phyloP scores from a whole-genome alignment of 2,888 invertebrate species.

The Apodemia hepburni region DNA sequence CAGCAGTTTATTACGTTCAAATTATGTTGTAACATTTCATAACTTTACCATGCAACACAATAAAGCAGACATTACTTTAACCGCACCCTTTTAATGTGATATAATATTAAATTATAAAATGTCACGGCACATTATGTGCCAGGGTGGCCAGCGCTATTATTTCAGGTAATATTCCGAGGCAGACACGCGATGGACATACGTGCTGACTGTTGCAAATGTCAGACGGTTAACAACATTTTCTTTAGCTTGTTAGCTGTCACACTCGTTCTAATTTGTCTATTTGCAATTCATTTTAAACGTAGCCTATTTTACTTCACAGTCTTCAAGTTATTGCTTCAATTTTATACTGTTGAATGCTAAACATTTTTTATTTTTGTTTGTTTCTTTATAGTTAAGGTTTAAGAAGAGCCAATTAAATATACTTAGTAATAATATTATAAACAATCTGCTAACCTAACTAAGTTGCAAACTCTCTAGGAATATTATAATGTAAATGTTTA shows the following conservation, averaged over 20 bases:
- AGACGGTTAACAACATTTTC: constrained; percentile 13
- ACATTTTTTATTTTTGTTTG: too few relatives aligned
- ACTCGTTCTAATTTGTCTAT: background rate
- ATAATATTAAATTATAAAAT: background rate
- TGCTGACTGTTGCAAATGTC: constrained; percentile 1
- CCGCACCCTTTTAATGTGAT: too few relatives aligned
- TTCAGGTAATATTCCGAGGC: constrained; percentile 5
- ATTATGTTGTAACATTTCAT: too few relatives aligned
- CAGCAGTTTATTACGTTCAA: too few relatives aligned
- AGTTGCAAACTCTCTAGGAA: too few relatives aligned
- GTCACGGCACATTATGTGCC: constrained; percentile 18
- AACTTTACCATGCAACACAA: constrained; percentile 1
- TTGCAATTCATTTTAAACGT: constrained; percentile 19
- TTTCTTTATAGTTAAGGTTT: too few relatives aligned
- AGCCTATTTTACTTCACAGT: background rate
- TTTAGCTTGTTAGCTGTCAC: background rate
- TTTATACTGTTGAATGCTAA: constrained; percentile 8
- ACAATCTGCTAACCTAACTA: too few relatives aligned
- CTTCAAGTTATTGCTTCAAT: background rate
- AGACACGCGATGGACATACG: constrained; percentile 2
- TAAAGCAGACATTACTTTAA: too few relatives aligned
- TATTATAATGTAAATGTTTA: too few relatives aligned
- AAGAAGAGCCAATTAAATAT: too few relatives aligned
- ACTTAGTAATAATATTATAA: too few relatives aligned
- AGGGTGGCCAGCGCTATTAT: constrained; percentile 4